A percentile compares a stretch with the other conserved stretches of the same genome.
Evolutionary conservation across 2,113 vertebrate species (phyloP).

Genomic region (Oryctolagus cuniculus): mOryCun1.1 NC_091445.1:10157001-10157500

Average conservation of each 20-base stretch:
- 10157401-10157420: background rate
- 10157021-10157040: background rate
- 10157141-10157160: background rate
- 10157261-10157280: background rate
- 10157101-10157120: background rate
- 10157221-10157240: conserved; percentile 9
- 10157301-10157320: background rate
- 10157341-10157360: background rate
- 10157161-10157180: conserved; percentile 5
- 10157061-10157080: conserved; percentile 21
- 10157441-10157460: background rate
- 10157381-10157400: background rate
- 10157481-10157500: too few relatives aligned
- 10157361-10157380: background rate
- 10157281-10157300: background rate
- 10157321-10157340: background rate
- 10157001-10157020: background rate
- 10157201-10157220: background rate
- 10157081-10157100: background rate
- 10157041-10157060: background rate
- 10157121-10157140: background rate
- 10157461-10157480: too few relatives aligned
- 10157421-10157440: background rate
- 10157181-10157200: background rate
- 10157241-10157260: background rate